These are phyloP conservation scores for Melanotaenia duboulayi DNA, from an alignment of 2,113 vertebrate genomes.

Conservation along the genomic window DNA sequence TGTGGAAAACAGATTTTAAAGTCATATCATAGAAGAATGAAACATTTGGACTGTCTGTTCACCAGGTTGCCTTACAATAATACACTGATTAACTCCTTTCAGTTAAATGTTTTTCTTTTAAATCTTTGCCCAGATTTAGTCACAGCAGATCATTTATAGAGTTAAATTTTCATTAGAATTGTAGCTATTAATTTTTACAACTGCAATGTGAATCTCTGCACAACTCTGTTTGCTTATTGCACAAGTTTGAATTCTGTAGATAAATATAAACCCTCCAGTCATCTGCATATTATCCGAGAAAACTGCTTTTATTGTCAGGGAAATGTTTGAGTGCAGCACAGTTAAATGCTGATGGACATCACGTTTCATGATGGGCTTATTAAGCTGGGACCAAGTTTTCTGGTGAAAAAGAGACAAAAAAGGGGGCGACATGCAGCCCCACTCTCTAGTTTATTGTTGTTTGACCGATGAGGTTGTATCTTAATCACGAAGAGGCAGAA, in stretches of 20 bases:
- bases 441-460: slow-evolving; percentile 25
- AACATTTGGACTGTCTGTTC: not conserved
- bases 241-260: not conserved
- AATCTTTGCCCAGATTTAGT: not conserved
- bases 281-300: slow-evolving; percentile 11
- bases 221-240: not conserved
- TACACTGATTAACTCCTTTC: not conserved
- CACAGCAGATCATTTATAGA: not conserved
- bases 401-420: not conserved
- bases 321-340: not conserved
- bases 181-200: not conserved
- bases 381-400: slow-evolving; percentile 61
- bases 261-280: not conserved
- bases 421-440: slow-evolving; percentile 7
- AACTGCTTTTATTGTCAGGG: not conserved
- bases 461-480: not conserved
- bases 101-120: not conserved
- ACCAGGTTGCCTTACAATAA: not conserved
- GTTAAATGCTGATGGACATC: not conserved
- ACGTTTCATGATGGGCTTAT: slow-evolving; percentile 9
- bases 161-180: not conserved
- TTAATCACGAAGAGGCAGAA: not conserved
- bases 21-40: not conserved
- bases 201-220: slow-evolving; percentile 17
- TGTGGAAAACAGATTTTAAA: not conserved